Conservation (phyloP, 2,113 vertebrate species). For the Dromiciops gliroides region DNA sequence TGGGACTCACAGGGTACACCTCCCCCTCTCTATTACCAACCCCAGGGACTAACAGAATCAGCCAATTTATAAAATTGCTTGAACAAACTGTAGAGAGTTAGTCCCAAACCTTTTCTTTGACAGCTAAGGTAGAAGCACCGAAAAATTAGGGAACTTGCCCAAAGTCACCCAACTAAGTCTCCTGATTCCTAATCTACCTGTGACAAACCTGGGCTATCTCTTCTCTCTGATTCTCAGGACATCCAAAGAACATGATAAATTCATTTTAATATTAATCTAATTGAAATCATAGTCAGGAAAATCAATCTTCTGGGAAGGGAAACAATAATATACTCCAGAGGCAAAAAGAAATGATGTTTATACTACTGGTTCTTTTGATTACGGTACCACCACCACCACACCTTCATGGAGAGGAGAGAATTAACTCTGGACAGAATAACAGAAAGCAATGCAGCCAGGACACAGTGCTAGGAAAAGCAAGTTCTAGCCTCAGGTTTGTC, state of each 20-base stretch:
- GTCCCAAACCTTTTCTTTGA: not conserved
- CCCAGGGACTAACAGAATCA: not conserved
- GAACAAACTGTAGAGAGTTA: not conserved
- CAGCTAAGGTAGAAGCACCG: not conserved
- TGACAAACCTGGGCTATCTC: not conserved
- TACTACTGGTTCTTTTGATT: not conserved
- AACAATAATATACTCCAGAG: not conserved
- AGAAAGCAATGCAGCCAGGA: not conserved
- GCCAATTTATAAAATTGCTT: not conserved
- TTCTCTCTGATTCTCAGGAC: not conserved
- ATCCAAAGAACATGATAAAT: not conserved
- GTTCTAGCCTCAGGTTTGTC: slow-evolving; percentile 23
- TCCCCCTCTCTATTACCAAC: not conserved
- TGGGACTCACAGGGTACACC: not conserved
- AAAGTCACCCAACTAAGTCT: not conserved
- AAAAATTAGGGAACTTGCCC: not conserved
- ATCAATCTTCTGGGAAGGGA: not conserved
- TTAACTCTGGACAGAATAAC: not conserved
- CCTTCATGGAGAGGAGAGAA: not conserved
- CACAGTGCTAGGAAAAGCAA: not conserved
- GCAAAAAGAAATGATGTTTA: slow-evolving; percentile 32
- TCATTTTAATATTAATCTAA: slow-evolving; percentile 2
- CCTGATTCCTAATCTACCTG: not conserved
- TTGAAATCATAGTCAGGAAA: not conserved
- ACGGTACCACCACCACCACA: not conserved